Base-by-base conservation (phyloP, 2,113 vertebrate genomes). In the Myotis lucifugus region DNA sequence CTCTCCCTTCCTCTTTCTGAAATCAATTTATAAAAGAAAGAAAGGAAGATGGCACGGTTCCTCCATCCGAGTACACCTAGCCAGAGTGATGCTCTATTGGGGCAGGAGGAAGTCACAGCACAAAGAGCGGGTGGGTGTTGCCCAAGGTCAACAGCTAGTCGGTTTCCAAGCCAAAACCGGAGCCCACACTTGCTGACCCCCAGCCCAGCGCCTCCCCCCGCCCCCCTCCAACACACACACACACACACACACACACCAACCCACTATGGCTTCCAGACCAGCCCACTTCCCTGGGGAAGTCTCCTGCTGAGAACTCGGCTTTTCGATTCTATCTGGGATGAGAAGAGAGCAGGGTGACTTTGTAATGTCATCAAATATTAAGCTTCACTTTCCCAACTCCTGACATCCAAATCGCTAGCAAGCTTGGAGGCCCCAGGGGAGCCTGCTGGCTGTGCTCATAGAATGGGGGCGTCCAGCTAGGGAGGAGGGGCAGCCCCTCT, bases 331-430 rank as follows among this genome's bases (percentile, higher is more conserved):
- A 29, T 94, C 84, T 94, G 64, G 91, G 95, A 67, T 42, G 86
- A 95, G 73, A 96, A 95, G 94, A 94, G 95, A 97, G 93, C 90
- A 97, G 93, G 95, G 14, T 97, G 92, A 96, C 91, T 97, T 96
- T 91, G 78, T 94, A 96, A 97, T 92, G 88, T 88, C 85, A 96
- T 94, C 67, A 96, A 83, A 95, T 95, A 97, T 81, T 96, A 96
- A 96, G 78, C 95, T 93, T 96, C 96, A 96, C 93, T 97, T 95
- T 96, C 69, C 88, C 93, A 95, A 95, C 73, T 83, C 94, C 94
- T 96, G 98, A 97, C 95, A 97, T 92, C 81, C 40, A 46, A 88
- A 96, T 72, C 96, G 84, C 79, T 69, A 96, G 95, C 32, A 76
- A 79, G 92, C 96, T 67, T 18, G 34, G 95, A 79, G 95, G 92